phyloP scores from a whole-genome alignment of 2,797 vertebrate species.

The Xenopus petersii region DNA sequence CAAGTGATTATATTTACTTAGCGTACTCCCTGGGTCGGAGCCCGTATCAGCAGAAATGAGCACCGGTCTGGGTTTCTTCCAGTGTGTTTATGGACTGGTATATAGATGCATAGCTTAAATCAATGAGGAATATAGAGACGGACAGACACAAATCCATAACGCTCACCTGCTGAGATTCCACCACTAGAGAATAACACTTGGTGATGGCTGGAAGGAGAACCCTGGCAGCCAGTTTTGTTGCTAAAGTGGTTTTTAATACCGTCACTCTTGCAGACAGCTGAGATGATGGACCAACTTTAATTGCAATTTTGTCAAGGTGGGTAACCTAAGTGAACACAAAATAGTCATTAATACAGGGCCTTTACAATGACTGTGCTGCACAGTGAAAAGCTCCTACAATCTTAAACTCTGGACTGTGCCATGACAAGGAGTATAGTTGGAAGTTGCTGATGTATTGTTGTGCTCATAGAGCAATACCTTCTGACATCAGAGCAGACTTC shows the following conservation, averaged over 20 bases:
- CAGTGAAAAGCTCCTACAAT: too few relatives aligned
- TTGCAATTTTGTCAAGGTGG: conserved; percentile 69
- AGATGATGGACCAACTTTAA: conserved; percentile 65
- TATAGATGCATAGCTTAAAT: conserved; percentile 7
- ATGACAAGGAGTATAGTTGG: too few relatives aligned
- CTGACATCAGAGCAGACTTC: too few relatives aligned
- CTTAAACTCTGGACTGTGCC: too few relatives aligned
- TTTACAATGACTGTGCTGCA: too few relatives aligned
- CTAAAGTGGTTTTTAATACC: conserved; percentile 76
- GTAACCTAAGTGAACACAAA: conserved; percentile 68
- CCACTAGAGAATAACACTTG: conserved; percentile 73
- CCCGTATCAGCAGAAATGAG: too few relatives aligned
- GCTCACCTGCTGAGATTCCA: conserved; percentile 71
- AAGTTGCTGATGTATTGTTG: too few relatives aligned
- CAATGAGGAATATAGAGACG: neutral
- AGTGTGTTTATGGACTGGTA: neutral
- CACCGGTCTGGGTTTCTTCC: too few relatives aligned
- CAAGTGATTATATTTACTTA: too few relatives aligned
- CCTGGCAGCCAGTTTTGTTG: conserved; percentile 77
- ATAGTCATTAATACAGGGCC: neutral
- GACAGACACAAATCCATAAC: neutral
- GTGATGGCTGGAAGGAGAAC: conserved; percentile 81
- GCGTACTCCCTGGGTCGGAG: too few relatives aligned
- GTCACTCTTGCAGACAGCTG: conserved; percentile 73
- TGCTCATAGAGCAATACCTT: too few relatives aligned